A percentile compares a stretch with the other conserved stretches of the same genome.
Evolutionary conservation across 2,888 invertebrate species (phyloP).

Genomic region (Zootermopsis nevadensis): DNA sequence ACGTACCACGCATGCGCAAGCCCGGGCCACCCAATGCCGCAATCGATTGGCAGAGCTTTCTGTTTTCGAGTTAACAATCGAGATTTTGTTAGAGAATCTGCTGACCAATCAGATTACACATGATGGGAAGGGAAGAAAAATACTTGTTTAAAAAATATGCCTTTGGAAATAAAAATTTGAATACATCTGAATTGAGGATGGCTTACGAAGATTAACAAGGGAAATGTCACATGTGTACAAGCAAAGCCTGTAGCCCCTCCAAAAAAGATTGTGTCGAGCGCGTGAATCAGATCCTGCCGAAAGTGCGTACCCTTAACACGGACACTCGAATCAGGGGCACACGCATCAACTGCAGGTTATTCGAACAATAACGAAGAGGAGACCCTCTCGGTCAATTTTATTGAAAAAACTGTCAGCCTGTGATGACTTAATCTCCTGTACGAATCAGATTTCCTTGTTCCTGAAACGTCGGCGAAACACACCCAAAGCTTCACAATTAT

Average conservation of each 20-base stretch:
- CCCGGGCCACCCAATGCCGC: conserved; percentile 24
- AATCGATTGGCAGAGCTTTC: conserved; percentile 17
- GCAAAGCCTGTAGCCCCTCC: background rate
- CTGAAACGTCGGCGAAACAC: too few relatives aligned
- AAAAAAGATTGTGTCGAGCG: background rate
- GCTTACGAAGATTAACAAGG: background rate
- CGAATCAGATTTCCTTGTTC: too few relatives aligned
- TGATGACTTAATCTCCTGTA: background rate
- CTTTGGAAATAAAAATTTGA: background rate
- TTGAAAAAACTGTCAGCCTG: background rate
- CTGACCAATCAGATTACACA: conserved; percentile 5
- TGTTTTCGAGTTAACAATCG: conserved; percentile 37
- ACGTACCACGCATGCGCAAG: conserved; percentile 4
- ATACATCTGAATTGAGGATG: background rate
- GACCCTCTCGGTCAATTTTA: background rate
- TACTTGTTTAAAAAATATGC: background rate
- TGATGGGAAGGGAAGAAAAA: background rate
- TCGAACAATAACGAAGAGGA: background rate
- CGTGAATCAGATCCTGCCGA: background rate
- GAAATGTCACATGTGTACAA: background rate
- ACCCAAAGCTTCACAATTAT: too few relatives aligned
- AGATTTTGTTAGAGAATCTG: conserved; percentile 6
- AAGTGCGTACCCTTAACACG: background rate
- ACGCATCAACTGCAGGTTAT: background rate
- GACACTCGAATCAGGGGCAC: background rate